phyloP scores from a whole-genome alignment of 2,888 invertebrate genomes.

The Pseudococcus viburni region DNA sequence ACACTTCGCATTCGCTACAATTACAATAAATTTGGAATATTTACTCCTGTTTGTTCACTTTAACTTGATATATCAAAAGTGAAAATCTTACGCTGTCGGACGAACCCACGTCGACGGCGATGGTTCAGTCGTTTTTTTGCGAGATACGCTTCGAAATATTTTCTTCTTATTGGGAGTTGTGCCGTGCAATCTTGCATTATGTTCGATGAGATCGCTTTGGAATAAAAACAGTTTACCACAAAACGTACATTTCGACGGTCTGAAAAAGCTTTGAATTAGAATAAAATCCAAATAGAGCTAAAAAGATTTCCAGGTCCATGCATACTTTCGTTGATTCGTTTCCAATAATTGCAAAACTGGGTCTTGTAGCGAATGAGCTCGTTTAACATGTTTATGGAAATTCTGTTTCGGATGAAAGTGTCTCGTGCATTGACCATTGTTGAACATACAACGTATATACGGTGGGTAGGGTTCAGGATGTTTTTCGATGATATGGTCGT shows the following conservation, averaged over 20 bases:
- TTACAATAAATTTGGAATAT: not conserved
- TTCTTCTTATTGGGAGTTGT: not conserved
- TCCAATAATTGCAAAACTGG: not conserved
- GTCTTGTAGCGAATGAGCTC: not conserved
- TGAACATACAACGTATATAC: not conserved
- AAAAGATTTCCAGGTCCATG: not conserved
- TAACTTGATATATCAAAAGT: not conserved
- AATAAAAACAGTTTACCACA: not conserved
- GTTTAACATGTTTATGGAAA: not conserved
- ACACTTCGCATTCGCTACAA: not conserved
- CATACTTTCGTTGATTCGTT: not conserved
- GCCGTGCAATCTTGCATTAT: not conserved
- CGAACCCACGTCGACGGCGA: not conserved
- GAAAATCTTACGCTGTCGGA: not conserved
- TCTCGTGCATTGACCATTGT: not conserved
- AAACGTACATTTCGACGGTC: not conserved
- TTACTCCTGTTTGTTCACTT: not conserved
- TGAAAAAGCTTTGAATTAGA: not conserved
- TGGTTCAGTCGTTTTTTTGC: not conserved
- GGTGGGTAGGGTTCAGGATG: not conserved
- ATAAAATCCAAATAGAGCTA: not conserved
- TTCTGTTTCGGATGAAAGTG: not conserved
- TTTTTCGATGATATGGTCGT: not conserved
- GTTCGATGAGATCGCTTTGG: not conserved
- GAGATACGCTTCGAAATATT: not conserved